A percentile compares a stretch with the other conserved stretches of the same genome.
These are phyloP conservation scores for Edolisoma coerulescens DNA, from an alignment of 2,113 vertebrate species.

Conservation along the genomic window DNA sequence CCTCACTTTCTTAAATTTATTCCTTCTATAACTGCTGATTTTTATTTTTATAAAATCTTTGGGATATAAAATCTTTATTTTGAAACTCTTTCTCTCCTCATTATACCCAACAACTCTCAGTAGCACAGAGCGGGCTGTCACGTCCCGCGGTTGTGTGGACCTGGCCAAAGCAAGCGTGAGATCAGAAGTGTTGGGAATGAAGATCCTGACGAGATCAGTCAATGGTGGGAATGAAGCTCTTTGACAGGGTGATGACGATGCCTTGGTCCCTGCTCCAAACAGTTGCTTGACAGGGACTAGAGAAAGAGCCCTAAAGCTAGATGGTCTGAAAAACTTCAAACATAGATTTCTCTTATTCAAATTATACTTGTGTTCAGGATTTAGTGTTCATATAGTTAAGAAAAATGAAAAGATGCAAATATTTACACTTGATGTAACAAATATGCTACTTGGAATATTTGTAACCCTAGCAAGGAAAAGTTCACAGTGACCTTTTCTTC, in stretches of 20 bases:
- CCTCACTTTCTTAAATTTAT: background rate
- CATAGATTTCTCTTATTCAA: background rate
- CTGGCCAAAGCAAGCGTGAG: background rate
- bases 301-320: background rate
- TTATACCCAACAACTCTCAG: background rate
- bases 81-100: background rate
- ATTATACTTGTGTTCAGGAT: background rate
- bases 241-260: background rate
- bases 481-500: background rate
- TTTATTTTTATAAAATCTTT: background rate
- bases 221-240: background rate
- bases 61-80: background rate
- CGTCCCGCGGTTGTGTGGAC: background rate
- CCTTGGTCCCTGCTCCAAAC: background rate
- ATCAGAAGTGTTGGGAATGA: background rate
- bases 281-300: background rate
- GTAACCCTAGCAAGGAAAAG: background rate
- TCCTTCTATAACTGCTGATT: background rate
- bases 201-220: too few relatives aligned
- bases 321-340: background rate
- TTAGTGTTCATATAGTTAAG: background rate
- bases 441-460: background rate
- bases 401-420: background rate
- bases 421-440: background rate
- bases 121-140: background rate